Percentiles rank a stretch among this genome's conserved stretches.
phyloP scores from a whole-genome alignment of 2,113 vertebrate species.

The Crotalus tigris region DNA sequence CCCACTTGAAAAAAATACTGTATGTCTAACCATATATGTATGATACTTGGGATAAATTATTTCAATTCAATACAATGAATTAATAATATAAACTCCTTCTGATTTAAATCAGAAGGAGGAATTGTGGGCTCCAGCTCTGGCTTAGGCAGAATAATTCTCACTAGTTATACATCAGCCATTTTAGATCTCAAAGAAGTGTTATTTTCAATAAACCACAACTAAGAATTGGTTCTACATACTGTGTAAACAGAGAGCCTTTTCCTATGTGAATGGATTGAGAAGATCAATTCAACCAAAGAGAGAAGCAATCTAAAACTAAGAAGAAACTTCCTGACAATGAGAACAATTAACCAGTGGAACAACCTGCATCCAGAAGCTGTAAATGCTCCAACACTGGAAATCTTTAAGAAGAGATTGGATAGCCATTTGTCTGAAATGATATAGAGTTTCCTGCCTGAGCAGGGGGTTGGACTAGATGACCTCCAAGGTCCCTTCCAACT shows the following conservation, averaged over 20 bases:
- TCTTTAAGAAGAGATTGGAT: too few species aligned
- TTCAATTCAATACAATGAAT: slow-evolving; percentile 1
- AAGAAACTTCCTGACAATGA: too few species aligned
- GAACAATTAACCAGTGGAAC: too few species aligned
- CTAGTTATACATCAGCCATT: slow-evolving; percentile 1
- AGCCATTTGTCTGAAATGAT: too few species aligned
- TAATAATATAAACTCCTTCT: background rate
- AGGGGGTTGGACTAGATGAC: too few species aligned
- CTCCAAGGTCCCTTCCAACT: too few species aligned
- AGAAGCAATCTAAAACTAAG: too few species aligned
- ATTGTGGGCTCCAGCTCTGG: background rate
- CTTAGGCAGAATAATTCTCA: background rate
- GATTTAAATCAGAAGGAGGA: slow-evolving; percentile 5
- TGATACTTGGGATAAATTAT: slow-evolving; percentile 3
- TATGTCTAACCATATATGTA: slow-evolving; percentile 7
- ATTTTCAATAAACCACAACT: background rate
- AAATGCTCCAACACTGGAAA: too few species aligned
- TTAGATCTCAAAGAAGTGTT: slow-evolving; percentile 2
- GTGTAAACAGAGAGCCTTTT: background rate
- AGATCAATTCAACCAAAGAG: background rate
- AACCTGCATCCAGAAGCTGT: too few species aligned
- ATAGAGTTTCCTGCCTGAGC: too few species aligned
- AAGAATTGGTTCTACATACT: background rate
- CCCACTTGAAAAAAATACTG: background rate
- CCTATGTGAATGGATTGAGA: background rate